These are phyloP conservation scores for Pogonomyrmex californicus DNA, from an alignment of 1,140 invertebrate species.

Conservation along the genomic window DNA sequence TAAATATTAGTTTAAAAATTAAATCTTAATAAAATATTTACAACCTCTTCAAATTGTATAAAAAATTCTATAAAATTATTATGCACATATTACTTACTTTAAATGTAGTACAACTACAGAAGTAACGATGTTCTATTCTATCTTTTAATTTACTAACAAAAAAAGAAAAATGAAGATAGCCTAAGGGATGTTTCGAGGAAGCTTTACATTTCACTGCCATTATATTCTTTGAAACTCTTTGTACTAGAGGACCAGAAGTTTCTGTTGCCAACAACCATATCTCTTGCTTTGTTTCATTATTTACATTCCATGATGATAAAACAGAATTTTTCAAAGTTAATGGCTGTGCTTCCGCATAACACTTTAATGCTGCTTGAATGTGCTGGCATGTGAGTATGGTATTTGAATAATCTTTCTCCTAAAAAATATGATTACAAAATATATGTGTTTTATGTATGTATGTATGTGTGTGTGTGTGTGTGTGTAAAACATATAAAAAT, in stretches of 20 bases:
- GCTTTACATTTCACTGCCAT: constrained; percentile 93
- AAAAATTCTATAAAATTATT: constrained; percentile 29
- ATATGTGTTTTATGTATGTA: not conserved
- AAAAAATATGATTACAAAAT: constrained; percentile 42
- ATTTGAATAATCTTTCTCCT: constrained; percentile 83
- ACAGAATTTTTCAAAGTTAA: constrained; percentile 90
- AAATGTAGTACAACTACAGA: constrained; percentile 89
- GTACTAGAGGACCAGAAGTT: constrained; percentile 90
- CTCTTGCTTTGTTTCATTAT: constrained; percentile 90
- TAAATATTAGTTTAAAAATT: not conserved
- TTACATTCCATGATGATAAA: constrained; percentile 89
- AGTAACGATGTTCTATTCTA: constrained; percentile 88
- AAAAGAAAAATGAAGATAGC: constrained; percentile 92
- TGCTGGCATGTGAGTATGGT: constrained; percentile 88
- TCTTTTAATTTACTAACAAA: constrained; percentile 88
- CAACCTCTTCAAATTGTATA: constrained; percentile 27
- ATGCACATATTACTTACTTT: constrained; percentile 84
- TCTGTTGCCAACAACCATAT: constrained; percentile 90
- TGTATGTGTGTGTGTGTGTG: too few species aligned
- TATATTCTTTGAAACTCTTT: constrained; percentile 92
- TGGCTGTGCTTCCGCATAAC: constrained; percentile 89
- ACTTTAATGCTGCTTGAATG: constrained; percentile 90
- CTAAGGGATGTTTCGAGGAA: constrained; percentile 90
- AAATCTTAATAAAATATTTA: constrained; percentile 25
- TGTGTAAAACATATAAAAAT: not conserved